Conservation (phyloP, 2,797 vertebrate genomes). For the Scolopax bukidnonensis region DNA sequence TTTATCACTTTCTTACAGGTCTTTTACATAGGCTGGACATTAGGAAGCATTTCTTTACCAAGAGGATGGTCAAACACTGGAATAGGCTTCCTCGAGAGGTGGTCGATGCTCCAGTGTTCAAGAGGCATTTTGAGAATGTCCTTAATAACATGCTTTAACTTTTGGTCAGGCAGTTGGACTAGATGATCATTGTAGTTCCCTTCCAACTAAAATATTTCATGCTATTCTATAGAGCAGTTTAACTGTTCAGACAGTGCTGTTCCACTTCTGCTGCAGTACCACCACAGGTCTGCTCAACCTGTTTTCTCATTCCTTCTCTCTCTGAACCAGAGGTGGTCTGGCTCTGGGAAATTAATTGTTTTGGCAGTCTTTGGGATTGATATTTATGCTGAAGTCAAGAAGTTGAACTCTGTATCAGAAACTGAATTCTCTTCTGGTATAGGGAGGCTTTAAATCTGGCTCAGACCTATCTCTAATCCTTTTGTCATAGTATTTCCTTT, state of each 20-base stretch:
- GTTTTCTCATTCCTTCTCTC: background rate
- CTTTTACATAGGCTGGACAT: background rate
- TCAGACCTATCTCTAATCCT: slow-evolving; percentile 26
- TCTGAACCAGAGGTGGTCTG: background rate
- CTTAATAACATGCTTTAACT: background rate
- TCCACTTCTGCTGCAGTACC: background rate
- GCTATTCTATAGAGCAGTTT: background rate
- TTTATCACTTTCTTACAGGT: slow-evolving; percentile 19
- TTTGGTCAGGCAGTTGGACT: background rate
- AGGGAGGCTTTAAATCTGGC: background rate
- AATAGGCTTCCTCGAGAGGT: background rate
- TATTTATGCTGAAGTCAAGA: background rate
- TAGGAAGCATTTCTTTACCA: background rate
- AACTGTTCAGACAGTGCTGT: background rate
- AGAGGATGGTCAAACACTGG: background rate
- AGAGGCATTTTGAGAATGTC: background rate
- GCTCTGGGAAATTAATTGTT: background rate
- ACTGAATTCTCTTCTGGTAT: background rate
- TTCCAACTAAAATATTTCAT: background rate
- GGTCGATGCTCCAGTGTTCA: background rate
- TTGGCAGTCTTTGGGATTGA: background rate
- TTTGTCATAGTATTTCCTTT: slow-evolving; percentile 21
- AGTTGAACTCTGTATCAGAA: background rate
- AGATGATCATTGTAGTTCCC: background rate
- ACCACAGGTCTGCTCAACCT: background rate